phyloP scores from a whole-genome alignment of 2,888 invertebrate genomes.

The Plebejus melissa region DNA sequence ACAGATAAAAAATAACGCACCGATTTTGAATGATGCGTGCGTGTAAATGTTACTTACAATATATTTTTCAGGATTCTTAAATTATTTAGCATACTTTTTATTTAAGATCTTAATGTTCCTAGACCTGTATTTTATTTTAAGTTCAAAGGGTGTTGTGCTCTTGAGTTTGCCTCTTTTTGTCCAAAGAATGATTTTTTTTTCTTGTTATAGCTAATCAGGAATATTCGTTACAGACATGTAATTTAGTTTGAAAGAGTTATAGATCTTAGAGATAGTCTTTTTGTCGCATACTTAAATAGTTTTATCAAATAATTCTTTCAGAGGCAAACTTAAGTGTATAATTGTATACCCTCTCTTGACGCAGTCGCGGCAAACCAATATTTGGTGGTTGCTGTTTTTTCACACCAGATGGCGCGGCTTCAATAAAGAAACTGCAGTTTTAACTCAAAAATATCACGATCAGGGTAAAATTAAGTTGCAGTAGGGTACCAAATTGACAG shows the following conservation, averaged over 20 bases:
- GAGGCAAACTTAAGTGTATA: constrained; percentile 4
- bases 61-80: constrained; percentile 52
- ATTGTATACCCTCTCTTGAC: background rate
- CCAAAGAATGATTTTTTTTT: background rate
- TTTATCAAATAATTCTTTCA: background rate
- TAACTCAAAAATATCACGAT: background rate
- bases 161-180: constrained; percentile 23
- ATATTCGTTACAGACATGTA: no score
- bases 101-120: constrained; percentile 74
- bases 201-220: no score
- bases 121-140: constrained; percentile 63
- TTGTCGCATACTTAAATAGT: no score
- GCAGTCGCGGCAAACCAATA: background rate
- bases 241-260: no score
- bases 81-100: constrained; percentile 63
- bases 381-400: constrained; percentile 24
- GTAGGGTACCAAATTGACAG: background rate
- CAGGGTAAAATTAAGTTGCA: constrained; percentile 24
- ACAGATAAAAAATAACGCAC: constrained; percentile 42
- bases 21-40: constrained; percentile 41
- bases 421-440: background rate
- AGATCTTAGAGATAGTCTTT: no score
- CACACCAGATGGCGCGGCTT: background rate
- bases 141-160: constrained; percentile 32
- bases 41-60: constrained; percentile 35